Evolutionary conservation across 2,797 vertebrate species (phyloP).

Genomic region (Percopsis omiscomaycus): DNA sequence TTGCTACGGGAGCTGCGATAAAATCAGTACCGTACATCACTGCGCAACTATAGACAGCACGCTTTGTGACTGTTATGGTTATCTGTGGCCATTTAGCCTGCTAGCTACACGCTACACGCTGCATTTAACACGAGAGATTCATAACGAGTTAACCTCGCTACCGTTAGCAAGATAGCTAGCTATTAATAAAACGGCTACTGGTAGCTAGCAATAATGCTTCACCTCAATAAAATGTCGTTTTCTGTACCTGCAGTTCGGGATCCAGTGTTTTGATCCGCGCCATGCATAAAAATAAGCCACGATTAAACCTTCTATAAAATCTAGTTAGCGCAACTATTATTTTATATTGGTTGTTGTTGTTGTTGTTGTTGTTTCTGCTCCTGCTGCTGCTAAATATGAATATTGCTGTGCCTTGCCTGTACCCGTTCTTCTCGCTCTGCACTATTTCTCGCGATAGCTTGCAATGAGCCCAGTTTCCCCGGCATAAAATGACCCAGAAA

Average conservation of each 20-base stretch:
- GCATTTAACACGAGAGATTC: constrained; percentile 31
- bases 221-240: neutral
- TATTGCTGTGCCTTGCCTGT: constrained; percentile 64
- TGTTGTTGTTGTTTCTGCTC: constrained; percentile 59
- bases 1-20: neutral
- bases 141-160: constrained; percentile 43
- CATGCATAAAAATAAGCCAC: constrained; percentile 11
- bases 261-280: constrained; percentile 15
- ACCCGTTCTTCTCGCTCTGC: constrained; percentile 40
- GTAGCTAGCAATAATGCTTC: neutral
- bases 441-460: constrained; percentile 46
- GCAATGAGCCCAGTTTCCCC: neutral
- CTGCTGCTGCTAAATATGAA: constrained; percentile 61
- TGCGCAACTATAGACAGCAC: neutral
- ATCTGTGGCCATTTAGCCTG: constrained; percentile 21
- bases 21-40: neutral
- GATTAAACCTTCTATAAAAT: constrained; percentile 7
- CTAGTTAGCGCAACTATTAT: constrained; percentile 21
- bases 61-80: neutral
- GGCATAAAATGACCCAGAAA: neutral
- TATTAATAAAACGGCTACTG: constrained; percentile 52
- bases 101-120: constrained; percentile 16
- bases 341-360: constrained; percentile 56
- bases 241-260: constrained; percentile 49
- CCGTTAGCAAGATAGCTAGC: constrained; percentile 61